A percentile compares a stretch with the other conserved stretches of the same genome.
phyloP scores from a whole-genome alignment of 2,888 invertebrate species.

The Macrostomum cliftonense region DNA sequence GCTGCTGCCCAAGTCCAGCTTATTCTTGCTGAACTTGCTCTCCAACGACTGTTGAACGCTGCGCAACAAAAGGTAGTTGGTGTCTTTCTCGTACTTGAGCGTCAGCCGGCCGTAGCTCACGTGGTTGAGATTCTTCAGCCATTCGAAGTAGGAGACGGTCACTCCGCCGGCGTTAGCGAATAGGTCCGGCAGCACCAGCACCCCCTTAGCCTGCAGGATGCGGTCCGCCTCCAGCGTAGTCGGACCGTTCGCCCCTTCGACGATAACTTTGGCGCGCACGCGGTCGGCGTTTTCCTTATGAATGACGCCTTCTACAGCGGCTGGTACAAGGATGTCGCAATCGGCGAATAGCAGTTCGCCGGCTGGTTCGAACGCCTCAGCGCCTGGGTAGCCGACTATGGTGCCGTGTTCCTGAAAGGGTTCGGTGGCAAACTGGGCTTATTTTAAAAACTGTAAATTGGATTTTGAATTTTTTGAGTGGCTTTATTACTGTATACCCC shows the following conservation, averaged over 20 bases:
- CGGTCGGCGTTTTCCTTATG: conserved; percentile 68
- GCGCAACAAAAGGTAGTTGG: conserved; percentile 70
- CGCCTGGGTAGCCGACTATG: conserved; percentile 79
- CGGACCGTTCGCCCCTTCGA: conserved; percentile 90
- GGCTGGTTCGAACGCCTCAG: conserved; percentile 52
- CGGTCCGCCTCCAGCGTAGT: conserved; percentile 76
- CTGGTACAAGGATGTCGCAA: conserved; percentile 88
- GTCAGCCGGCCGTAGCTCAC: conserved; percentile 82
- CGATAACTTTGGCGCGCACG: conserved; percentile 77
- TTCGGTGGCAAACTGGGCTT: too few relatives aligned
- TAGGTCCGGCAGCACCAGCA: conserved; percentile 61
- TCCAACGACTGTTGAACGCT: conserved; percentile 90
- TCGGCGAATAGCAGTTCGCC: conserved; percentile 66
- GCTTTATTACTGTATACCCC: too few relatives aligned
- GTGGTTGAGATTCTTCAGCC: conserved; percentile 91
- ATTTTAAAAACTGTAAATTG: too few relatives aligned
- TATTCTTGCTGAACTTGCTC: conserved; percentile 68
- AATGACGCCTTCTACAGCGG: conserved; percentile 82
- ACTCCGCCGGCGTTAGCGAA: conserved; percentile 61
- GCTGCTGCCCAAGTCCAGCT: conserved; percentile 64
- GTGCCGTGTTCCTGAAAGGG: conserved; percentile 59
- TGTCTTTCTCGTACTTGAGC: conserved; percentile 80
- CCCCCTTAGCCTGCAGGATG: conserved; percentile 43
- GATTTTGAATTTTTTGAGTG: too few relatives aligned
- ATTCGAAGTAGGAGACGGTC: conserved; percentile 93